A percentile compares a stretch with the other conserved stretches of the same genome.
phyloP scores from a whole-genome alignment of 2,113 vertebrate species.

The Microtus pennsylvanicus region DNA sequence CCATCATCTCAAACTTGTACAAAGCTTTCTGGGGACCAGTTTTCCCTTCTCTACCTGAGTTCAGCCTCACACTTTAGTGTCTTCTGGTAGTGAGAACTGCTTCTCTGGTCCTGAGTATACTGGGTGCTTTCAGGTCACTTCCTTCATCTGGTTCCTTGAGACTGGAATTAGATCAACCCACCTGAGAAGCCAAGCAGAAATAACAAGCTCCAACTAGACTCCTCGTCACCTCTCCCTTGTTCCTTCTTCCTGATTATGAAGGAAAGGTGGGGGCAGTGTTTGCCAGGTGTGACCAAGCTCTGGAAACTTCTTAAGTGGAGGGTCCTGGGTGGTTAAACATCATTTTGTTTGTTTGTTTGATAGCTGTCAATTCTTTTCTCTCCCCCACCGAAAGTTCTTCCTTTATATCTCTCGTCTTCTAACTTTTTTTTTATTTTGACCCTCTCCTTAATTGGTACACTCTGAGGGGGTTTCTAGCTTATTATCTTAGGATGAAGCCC shows the following conservation, averaged over 20 bases:
- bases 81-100: background rate
- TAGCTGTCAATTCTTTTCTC: background rate
- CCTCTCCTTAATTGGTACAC: background rate
- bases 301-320: background rate
- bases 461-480: too few relatives aligned
- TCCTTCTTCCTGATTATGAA: background rate
- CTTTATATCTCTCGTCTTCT: background rate
- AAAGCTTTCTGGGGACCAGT: background rate
- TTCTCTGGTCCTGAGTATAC: background rate
- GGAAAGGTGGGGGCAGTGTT: background rate
- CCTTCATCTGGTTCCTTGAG: background rate
- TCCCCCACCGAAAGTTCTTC: too few relatives aligned
- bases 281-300: background rate
- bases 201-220: background rate
- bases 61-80: background rate
- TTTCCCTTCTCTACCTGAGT: background rate
- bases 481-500: background rate
- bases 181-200: background rate
- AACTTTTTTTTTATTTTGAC: background rate
- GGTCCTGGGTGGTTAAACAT: background rate
- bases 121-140: background rate
- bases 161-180: background rate
- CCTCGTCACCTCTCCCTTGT: background rate
- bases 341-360: background rate
- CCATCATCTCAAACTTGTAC: background rate